phyloP scores from a whole-genome alignment of 2,113 vertebrate species.

The Chiloscyllium plagiosum region DNA sequence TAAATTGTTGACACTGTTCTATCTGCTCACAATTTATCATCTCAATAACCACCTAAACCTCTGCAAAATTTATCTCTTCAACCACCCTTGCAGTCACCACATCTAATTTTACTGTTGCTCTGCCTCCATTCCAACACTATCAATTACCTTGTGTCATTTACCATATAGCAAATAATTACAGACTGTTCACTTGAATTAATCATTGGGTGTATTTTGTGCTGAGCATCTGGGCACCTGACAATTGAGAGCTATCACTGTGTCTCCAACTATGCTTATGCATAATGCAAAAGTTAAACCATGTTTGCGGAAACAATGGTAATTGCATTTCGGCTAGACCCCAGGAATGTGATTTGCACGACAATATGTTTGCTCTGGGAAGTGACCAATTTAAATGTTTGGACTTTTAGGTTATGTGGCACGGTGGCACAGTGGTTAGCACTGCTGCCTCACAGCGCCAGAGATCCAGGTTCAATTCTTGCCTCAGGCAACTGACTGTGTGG shows the following conservation, averaged over 20 bases:
- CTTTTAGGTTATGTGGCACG: background rate
- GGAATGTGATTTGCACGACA: background rate
- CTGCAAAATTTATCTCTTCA: background rate
- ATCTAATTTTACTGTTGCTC: background rate
- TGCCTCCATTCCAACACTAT: background rate
- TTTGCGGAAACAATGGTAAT: background rate
- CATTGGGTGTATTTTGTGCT: background rate
- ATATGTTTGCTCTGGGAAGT: background rate
- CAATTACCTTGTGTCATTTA: background rate
- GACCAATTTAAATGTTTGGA: background rate
- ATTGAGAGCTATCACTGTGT: background rate
- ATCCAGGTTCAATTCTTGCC: too few species aligned
- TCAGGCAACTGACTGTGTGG: too few species aligned
- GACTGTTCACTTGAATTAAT: slow-evolving; percentile 25
- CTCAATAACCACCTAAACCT: background rate
- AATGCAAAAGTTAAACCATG: background rate
- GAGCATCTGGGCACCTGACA: too few species aligned
- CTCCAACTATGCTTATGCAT: background rate
- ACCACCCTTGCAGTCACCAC: background rate
- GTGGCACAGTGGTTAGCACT: too few species aligned
- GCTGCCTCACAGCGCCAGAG: too few species aligned
- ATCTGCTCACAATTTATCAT: background rate
- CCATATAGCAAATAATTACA: background rate
- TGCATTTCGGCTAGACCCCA: background rate
- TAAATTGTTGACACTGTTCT: background rate